Conservation (phyloP, 2,113 vertebrate genomes). For the Synchiropus splendidus region DNA sequence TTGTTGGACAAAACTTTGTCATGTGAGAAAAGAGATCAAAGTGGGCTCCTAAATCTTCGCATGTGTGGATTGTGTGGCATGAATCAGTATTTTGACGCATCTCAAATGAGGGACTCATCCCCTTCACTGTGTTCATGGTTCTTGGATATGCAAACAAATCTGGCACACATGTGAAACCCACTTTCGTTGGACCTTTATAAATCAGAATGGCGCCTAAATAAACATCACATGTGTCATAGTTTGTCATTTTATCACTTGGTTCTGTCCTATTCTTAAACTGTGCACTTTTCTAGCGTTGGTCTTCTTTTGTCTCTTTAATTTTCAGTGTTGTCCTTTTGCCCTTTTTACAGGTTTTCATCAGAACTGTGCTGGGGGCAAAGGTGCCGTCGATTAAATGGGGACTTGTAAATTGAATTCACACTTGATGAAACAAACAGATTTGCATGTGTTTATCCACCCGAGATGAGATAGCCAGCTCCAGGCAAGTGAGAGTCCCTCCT, state of each 20-base stretch:
- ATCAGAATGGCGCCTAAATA: no score
- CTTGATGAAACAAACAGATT: slow-evolving; percentile 72
- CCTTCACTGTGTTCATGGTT: no score
- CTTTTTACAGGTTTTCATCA: slow-evolving; percentile 38
- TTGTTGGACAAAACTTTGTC: slow-evolving; percentile 18
- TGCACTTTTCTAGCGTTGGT: slow-evolving; percentile 1
- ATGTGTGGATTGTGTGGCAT: slow-evolving; percentile 1
- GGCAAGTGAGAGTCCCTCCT: slow-evolving; percentile 62
- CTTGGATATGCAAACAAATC: no score
- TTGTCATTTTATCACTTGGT: no score
- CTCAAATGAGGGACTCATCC: slow-evolving; percentile 11
- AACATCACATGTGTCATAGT: no score
- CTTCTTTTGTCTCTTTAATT: slow-evolving; percentile 16
- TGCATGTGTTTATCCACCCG: slow-evolving; percentile 57
- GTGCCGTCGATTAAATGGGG: slow-evolving; percentile 66
- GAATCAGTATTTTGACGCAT: neutral
- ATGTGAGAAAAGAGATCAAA: slow-evolving; percentile 20
- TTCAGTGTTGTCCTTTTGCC: slow-evolving; percentile 25
- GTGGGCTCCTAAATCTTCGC: slow-evolving; percentile 7
- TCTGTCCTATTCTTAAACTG: no score
- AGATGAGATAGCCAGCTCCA: slow-evolving; percentile 63
- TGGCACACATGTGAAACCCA: no score
- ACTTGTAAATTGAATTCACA: slow-evolving; percentile 70
- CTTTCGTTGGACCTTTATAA: no score
- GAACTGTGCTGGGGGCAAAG: slow-evolving; percentile 66